A percentile compares a stretch with the other conserved stretches of the same genome.
phyloP scores from a whole-genome alignment of 2,113 vertebrate genomes.

The Microcebus ravelobensis region DNA sequence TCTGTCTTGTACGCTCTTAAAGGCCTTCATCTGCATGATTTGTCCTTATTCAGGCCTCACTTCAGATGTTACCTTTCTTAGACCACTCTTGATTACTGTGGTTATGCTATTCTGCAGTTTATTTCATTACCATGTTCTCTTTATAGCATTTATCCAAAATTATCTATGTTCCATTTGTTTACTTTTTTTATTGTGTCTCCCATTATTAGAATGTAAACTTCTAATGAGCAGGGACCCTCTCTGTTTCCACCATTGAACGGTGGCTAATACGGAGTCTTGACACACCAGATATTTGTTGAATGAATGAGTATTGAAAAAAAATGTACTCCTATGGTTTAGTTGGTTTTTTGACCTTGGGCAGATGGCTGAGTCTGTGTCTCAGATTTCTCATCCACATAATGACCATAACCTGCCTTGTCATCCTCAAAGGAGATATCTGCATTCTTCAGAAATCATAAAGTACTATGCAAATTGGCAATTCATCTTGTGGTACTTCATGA shows the following conservation, averaged over 20 bases:
- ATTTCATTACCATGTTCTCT: background rate
- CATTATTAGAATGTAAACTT: slow-evolving; percentile 20
- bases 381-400: background rate
- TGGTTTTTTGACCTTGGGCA: slow-evolving; percentile 18
- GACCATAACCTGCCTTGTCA: background rate
- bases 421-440: background rate
- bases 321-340: background rate
- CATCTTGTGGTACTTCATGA: background rate
- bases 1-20: background rate
- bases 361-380: background rate
- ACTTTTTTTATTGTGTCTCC: background rate
- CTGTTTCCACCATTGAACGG: background rate
- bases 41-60: background rate
- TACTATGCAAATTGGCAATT: background rate
- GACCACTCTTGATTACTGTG: background rate
- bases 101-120: background rate
- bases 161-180: background rate
- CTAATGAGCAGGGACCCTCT: background rate
- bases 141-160: background rate
- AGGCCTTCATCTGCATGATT: background rate
- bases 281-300: background rate
- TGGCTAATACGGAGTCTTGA: background rate
- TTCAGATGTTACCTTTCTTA: background rate
- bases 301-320: slow-evolving; percentile 2
- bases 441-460: background rate